Evolutionary conservation across 2,888 invertebrate genomes (phyloP).

Genomic region (Pantelozetes paolii): DNA sequence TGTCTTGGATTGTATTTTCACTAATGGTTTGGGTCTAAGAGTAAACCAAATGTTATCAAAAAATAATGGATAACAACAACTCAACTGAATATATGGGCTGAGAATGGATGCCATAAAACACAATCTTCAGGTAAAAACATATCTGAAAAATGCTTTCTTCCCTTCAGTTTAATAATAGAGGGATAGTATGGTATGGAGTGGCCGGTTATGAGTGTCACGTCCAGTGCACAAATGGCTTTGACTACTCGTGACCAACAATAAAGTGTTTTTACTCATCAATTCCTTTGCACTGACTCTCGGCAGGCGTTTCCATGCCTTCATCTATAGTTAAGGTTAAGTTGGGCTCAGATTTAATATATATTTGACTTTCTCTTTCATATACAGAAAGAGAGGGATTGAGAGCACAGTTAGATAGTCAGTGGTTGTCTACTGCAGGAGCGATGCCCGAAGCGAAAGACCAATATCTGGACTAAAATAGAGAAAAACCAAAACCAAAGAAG

Average conservation of each 20-base stretch:
- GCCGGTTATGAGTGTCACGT: slow-evolving; percentile 22
- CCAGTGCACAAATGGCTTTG: slow-evolving; percentile 10
- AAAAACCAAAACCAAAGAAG: background rate
- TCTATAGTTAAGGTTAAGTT: slow-evolving; percentile 4
- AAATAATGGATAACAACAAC: background rate
- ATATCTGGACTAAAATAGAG: background rate
- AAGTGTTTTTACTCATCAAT: slow-evolving; percentile 12
- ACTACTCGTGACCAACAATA: slow-evolving; percentile 25
- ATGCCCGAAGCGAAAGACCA: slow-evolving; percentile 2
- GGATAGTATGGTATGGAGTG: background rate
- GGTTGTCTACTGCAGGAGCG: background rate
- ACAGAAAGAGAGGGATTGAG: background rate
- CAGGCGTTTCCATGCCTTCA: background rate
- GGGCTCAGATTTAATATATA: background rate
- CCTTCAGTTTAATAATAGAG: background rate
- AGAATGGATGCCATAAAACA: background rate
- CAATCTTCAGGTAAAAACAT: background rate
- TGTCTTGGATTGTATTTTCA: background rate
- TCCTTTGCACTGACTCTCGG: slow-evolving; percentile 1
- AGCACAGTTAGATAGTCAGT: background rate
- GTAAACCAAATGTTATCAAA: background rate
- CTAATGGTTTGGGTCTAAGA: background rate
- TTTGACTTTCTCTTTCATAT: background rate
- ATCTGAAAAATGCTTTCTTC: background rate
- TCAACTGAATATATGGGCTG: background rate